Percentiles rank a stretch among this genome's conserved stretches.
phyloP scores from a whole-genome alignment of 2,113 vertebrate genomes.

The Genyomyrus donnyi region DNA sequence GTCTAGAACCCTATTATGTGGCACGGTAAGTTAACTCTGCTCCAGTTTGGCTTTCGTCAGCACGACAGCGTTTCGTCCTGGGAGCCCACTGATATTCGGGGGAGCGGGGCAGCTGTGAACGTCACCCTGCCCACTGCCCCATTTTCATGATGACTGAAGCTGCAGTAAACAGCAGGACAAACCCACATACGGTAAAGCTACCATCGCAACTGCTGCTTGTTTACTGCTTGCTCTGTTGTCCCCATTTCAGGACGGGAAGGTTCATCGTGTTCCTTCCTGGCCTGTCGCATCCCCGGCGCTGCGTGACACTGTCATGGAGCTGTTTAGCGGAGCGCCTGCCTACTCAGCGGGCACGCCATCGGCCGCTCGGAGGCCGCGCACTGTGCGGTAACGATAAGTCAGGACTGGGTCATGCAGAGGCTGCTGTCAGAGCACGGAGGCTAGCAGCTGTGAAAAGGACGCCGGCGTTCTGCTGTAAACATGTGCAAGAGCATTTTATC shows the following conservation, averaged over 20 bases:
- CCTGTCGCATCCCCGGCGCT: conserved; percentile 25
- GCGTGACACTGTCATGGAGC: conserved; percentile 20
- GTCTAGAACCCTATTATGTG: not conserved
- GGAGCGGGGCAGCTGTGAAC: not conserved
- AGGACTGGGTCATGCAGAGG: not conserved
- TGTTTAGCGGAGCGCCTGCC: not conserved
- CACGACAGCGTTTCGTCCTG: not conserved
- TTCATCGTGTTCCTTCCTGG: conserved; percentile 45
- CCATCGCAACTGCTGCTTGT: conserved; percentile 38
- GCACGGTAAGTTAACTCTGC: not conserved
- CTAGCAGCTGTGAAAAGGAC: not conserved
- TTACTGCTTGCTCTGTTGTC: conserved; percentile 50
- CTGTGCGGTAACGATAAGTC: not conserved
- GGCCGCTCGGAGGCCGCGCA: not conserved
- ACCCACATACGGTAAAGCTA: not conserved
- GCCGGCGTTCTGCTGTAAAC: not conserved
- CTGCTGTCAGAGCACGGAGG: not conserved
- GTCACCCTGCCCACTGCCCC: not conserved
- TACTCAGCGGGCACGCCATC: not conserved
- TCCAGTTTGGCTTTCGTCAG: not conserved
- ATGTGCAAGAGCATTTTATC: not conserved
- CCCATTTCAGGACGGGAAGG: conserved; percentile 44
- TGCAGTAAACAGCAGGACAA: not conserved
- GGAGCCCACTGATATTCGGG: not conserved
- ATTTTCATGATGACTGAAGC: not conserved